Percentiles rank a stretch among this genome's conserved stretches.
phyloP scores from a whole-genome alignment of 2,797 vertebrate species.

The Danio tinwini region DNA sequence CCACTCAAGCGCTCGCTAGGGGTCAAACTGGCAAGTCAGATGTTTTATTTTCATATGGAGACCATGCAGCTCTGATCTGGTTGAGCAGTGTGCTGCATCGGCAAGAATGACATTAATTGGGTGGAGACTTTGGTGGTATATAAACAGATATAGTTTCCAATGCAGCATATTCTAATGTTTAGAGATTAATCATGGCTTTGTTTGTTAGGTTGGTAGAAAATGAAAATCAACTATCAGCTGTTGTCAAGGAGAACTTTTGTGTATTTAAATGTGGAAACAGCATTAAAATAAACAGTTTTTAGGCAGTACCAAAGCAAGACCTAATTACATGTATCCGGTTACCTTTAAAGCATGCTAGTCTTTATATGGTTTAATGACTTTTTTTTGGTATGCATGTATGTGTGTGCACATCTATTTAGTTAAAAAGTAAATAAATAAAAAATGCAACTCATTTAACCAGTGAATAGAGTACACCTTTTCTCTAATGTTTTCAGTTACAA shows the following conservation, averaged over 20 bases:
- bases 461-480: not conserved
- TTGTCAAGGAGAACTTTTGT: slow-evolving; percentile 17
- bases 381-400: not conserved
- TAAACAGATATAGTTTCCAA: slow-evolving; percentile 51
- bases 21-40: slow-evolving; percentile 50
- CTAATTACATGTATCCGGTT: slow-evolving; percentile 43
- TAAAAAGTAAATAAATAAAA: not conserved
- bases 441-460: not conserved
- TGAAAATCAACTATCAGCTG: slow-evolving; percentile 21
- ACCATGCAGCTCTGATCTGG: slow-evolving; percentile 43
- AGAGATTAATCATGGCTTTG: slow-evolving; percentile 27
- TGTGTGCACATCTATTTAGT: not conserved
- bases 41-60: slow-evolving; percentile 49
- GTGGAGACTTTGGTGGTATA: slow-evolving; percentile 48
- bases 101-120: slow-evolving; percentile 48
- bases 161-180: slow-evolving; percentile 41
- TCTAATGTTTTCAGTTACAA: no score
- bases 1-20: slow-evolving; percentile 37
- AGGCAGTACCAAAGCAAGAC: slow-evolving; percentile 48
- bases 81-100: slow-evolving; percentile 18
- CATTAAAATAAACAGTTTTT: slow-evolving; percentile 20
- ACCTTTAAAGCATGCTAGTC: slow-evolving; percentile 18
- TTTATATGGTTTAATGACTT: not conserved
- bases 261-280: slow-evolving; percentile 24
- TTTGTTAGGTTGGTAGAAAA: slow-evolving; percentile 38